Base-by-base conservation (phyloP, 2,888 invertebrate species). In the Serrognathus titanus region DNA sequence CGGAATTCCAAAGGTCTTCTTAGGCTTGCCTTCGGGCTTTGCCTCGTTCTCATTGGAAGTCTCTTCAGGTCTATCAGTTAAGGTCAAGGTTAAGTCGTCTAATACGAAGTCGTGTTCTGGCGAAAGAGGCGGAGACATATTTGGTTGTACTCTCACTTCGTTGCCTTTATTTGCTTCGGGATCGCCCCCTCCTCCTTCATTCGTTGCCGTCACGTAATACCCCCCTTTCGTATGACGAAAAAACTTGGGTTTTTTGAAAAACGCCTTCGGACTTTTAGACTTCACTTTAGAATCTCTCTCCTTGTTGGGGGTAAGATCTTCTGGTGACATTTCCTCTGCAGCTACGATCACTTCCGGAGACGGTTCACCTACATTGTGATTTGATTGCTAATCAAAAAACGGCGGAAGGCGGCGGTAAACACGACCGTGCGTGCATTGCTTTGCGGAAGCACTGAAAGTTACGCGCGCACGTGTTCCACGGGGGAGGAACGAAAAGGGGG, bases 191-290 rank as follows among this genome's bases (percentile, higher is more conserved):
- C 8, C 20, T 11, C 24, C 16, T 11, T 11, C 11, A 11, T 11
- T 4, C 40, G 43, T n/a, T 8, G 13, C 1, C 2, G 58, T 54
- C 3, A 58, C 53, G 43, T 51, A 51, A 38, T 51, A 51, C 24
- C 53, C 51, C 16, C 57, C 58, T 51, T 50, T 58, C 3, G 50
- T 45, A 24, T 47, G 50, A n/a, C 54, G 50, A 37, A 58, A 54
- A 9, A 58, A 50, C 37, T 58, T 58, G 2, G 58, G 58, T 38
- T 58, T 58, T 38, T 58, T 58, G 16, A 58, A 48, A 31, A 47
- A 54, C 9, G 37, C 11, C 9, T 55, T 50, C 1, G 54, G 9
- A 16, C 43, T 43, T 20, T 16, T 43, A 1, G 39, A 12, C 16
- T 39, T 35, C 13, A 37, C 12, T 47, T 53, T 53, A 9, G 53